Base-by-base conservation (phyloP, 2,888 invertebrate species). In the Habroteleia sp. region DNA sequence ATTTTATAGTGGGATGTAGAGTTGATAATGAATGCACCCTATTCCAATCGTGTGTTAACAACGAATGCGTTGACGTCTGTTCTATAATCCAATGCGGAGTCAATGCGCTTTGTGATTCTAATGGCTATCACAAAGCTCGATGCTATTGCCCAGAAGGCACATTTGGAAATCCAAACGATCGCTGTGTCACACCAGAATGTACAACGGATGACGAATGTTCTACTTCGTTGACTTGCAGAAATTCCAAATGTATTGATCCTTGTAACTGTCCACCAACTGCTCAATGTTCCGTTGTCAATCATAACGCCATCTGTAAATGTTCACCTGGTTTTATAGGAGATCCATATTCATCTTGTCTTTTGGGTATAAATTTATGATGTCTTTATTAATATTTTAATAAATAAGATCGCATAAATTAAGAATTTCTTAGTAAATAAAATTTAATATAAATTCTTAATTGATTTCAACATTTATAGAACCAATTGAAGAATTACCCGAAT, bases 321-420 rank as follows among this genome's bases (percentile, higher is more conserved):
- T 94, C 95, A 29, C 92, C 95, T 37, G 96, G 95, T n/a, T 95
- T 94, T 78, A 91, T 90, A 63, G 97, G 96, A 76, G 93, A 96
- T 88, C 94, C 96, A 3, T 91, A 93, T 77, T 89, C 90, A 17
- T 90, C 91, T 72, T 96, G 96, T 84, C 90, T 89, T 77, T 88
- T 89, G 85, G 91, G 93, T 93, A 86, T 6, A n/a, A n/a, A n/a
- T n/a, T n/a, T n/a, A n/a, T n/a, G n/a, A n/a, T n/a, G n/a, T n/a
- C n/a, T n/a, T n/a, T n/a, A n/a, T n/a, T n/a, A n/a, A n/a, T n/a
- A n/a, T n/a, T n/a, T n/a, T n/a, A n/a, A n/a, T n/a, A n/a, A n/a
- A n/a, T n/a, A n/a, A n/a, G n/a, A n/a, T n/a, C n/a, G n/a, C n/a
- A n/a, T n/a, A n/a, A n/a, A n/a, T n/a, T n/a, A n/a, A n/a, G n/a